Conservation (phyloP, 2,888 invertebrate genomes). For the Augiades crinisus region DNA sequence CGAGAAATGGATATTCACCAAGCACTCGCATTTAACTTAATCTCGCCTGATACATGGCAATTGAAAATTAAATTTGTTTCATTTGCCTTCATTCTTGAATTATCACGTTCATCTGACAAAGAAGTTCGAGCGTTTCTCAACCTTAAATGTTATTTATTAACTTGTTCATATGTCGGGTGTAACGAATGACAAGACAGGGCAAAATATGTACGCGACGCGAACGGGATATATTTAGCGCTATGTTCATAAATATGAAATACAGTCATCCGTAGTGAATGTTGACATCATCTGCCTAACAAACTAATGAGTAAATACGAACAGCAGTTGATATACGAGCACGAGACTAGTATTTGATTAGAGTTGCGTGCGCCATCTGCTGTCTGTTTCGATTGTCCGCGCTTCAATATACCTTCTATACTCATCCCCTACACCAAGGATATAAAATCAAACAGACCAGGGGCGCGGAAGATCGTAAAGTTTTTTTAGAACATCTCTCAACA, state of each 20-base stretch:
- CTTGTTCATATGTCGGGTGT: slow-evolving; percentile 7
- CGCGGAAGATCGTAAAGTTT: slow-evolving; percentile 73
- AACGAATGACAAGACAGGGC: slow-evolving; percentile 9
- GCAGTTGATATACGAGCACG: slow-evolving; percentile 12
- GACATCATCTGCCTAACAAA: slow-evolving; percentile 4
- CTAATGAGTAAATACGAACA: not conserved
- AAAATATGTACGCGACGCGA: slow-evolving; percentile 6
- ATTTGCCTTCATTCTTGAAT: slow-evolving; percentile 17
- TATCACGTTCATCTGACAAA: slow-evolving; percentile 18
- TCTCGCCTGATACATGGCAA: slow-evolving; percentile 1
- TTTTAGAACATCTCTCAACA: slow-evolving; percentile 72
- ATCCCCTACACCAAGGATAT: slow-evolving; percentile 53
- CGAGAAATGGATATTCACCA: slow-evolving; percentile 34
- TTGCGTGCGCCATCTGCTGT: slow-evolving; percentile 61
- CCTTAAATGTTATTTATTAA: slow-evolving; percentile 19
- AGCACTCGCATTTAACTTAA: slow-evolving; percentile 23
- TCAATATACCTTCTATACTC: slow-evolving; percentile 42
- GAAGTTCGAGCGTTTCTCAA: slow-evolving; percentile 17
- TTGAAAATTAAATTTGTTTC: slow-evolving; percentile 19
- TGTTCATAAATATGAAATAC: slow-evolving; percentile 1
- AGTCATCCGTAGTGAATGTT: not conserved
- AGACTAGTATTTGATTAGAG: slow-evolving; percentile 27
- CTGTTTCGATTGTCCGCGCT: slow-evolving; percentile 52
- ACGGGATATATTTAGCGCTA: slow-evolving; percentile 3
- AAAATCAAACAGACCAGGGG: slow-evolving; percentile 67